These are phyloP conservation scores for Iguana delicatissima DNA, from an alignment of 2,797 vertebrate species.

Conservation along the genomic window DNA sequence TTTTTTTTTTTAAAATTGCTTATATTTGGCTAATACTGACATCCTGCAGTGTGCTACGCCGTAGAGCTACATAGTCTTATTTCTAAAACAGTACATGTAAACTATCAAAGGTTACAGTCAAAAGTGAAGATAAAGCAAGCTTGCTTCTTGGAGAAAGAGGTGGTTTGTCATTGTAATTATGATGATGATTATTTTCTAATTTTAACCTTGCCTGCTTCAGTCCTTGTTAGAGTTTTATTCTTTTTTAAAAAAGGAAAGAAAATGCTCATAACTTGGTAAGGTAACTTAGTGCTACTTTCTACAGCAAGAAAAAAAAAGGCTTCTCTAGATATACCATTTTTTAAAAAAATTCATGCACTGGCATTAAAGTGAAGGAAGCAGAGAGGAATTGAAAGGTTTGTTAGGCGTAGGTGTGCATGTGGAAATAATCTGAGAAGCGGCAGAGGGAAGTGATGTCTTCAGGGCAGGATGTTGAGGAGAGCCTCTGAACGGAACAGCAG, in stretches of 20 bases:
- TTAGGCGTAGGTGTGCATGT: neutral
- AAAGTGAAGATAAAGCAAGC: conserved; percentile 72
- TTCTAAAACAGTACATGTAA: conserved; percentile 84
- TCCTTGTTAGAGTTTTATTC: conserved; percentile 27
- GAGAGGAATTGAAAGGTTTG: conserved; percentile 41
- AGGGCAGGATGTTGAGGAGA: neutral
- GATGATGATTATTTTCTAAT: neutral
- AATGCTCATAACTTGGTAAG: conserved; percentile 85
- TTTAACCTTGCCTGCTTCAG: conserved; percentile 10
- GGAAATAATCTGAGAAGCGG: neutral
- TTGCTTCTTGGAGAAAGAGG: conserved; percentile 1
- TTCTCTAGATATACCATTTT: conserved; percentile 81
- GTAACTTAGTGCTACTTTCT: conserved; percentile 84
- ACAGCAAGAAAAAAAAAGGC: conserved; percentile 77
- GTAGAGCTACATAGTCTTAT: conserved; percentile 79
- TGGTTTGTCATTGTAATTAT: neutral
- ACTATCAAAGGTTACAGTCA: conserved; percentile 85
- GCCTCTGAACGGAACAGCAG: neutral
- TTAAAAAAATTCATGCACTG: conserved; percentile 83
- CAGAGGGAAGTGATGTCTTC: neutral
- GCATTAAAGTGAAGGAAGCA: conserved; percentile 79
- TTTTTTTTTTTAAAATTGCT: conserved; percentile 82
- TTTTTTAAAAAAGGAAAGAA: conserved; percentile 51
- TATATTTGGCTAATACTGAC: conserved; percentile 86
- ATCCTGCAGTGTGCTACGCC: conserved; percentile 86